Evolutionary conservation across 2,888 invertebrate genomes (phyloP), one percentile per base, ranked within the genome.

Genomic region (Noctuana brunneofusca): DNA sequence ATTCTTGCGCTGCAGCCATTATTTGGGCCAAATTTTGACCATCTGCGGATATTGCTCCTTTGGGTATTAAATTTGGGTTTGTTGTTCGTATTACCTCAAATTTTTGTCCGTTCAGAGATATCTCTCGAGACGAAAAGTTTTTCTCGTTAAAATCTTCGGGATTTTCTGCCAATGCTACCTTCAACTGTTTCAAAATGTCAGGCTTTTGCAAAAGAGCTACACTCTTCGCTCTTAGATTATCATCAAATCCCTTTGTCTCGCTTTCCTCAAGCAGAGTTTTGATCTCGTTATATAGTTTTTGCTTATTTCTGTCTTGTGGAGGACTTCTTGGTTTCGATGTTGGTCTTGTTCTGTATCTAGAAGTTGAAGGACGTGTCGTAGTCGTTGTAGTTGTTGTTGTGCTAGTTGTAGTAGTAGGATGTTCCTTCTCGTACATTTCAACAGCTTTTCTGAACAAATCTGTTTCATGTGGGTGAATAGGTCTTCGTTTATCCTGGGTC

Each of bases 61-160:
- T 81, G n/a, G 93, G 92, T 38, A 94, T 93, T 41, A 95, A 79
- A 73, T 95, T 95, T 0, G 95, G 95, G 78, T 95, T 95, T 0
- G 92, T 93, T 0, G 95, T 95, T 73, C 94, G 93, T 59, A 95
- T 94, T 0, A 95, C 93, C 84, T 96, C 96, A 14, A 95, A 94
- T 71, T 94, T 95, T 78, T 96, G 95, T 0, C 96, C 96, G 71
- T 95, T 96, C 52, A 96, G 77, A 6, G 95, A 93, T 55, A 96
- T 93, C 77, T 96, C 96, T 66, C 96, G 92, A 0, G 96, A 95
- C 0, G 95, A 93, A 63, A 94, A 93, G 68, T 96, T 96, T 75
- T 94, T 95, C 55, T 93, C 93, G 32, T 88, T 92, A 58, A 94
- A 91, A 43, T 94, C 94, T 72, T 93, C 93, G 0, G 94, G 93